These are phyloP conservation scores for Onychomys arenicola DNA, from an alignment of 2,797 vertebrate genomes.

Conservation along the genomic window DNA sequence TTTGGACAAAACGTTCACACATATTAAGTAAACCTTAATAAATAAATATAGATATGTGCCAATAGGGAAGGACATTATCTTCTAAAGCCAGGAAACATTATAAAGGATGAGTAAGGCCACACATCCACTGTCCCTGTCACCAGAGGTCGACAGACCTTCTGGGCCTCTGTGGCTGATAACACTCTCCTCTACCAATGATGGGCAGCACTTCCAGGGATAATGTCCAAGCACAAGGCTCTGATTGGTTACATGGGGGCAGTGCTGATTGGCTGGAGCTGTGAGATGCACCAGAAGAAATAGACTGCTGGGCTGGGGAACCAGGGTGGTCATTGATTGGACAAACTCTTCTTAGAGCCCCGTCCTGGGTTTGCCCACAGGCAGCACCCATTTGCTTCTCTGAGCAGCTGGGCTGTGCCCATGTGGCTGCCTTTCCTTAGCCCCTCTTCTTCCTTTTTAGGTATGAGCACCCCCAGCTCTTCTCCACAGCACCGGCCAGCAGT, in stretches of 20 bases:
- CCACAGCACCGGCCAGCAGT: constrained; percentile 91
- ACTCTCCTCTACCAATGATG: not conserved
- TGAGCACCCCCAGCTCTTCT: constrained; percentile 90
- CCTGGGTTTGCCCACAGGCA: not conserved
- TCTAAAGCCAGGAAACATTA: not conserved
- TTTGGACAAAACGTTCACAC: too few species aligned
- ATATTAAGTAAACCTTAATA: not conserved
- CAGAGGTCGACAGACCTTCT: not conserved
- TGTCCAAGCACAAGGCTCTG: not conserved
- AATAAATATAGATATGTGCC: not conserved
- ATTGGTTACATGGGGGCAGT: not conserved
- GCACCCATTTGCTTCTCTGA: not conserved
- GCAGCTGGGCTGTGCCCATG: not conserved
- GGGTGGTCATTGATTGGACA: not conserved
- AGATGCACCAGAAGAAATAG: not conserved
- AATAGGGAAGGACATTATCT: not conserved
- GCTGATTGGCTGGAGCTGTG: not conserved
- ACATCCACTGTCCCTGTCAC: not conserved
- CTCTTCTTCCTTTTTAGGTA: constrained; percentile 85
- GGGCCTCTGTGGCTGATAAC: too few species aligned
- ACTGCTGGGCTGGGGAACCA: not conserved
- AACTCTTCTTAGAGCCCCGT: not conserved
- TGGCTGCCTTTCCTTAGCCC: not conserved
- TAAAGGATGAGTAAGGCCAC: not conserved
- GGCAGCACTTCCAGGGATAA: not conserved